Percentiles rank a stretch among this genome's conserved stretches.
These are phyloP conservation scores for Acrocephalus kingi DNA, from an alignment of 2,113 vertebrate species.

Conservation along the genomic window DNA sequence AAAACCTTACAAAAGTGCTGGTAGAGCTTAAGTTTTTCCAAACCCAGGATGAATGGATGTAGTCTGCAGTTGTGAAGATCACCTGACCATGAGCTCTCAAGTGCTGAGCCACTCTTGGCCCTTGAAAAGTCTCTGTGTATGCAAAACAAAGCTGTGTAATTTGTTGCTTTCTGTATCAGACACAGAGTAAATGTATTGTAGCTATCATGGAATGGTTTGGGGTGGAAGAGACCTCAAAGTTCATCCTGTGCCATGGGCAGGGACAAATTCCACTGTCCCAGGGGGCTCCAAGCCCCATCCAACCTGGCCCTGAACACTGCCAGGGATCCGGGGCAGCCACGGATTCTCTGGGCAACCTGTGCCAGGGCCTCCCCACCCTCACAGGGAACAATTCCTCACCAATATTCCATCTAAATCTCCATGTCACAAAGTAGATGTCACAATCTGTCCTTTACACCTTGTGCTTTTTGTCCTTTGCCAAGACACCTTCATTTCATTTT, in stretches of 20 bases:
- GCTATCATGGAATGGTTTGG: background rate
- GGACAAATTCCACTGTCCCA: fast-evolving
- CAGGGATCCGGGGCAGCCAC: background rate
- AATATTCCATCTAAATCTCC: background rate
- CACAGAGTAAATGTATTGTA: background rate
- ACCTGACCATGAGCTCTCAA: background rate
- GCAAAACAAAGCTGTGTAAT: background rate
- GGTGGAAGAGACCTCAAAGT: background rate
- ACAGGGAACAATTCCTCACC: fast-evolving
- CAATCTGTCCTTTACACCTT: background rate
- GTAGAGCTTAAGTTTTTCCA: background rate
- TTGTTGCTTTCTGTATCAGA: background rate
- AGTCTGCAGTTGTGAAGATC: background rate
- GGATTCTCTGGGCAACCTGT: background rate
- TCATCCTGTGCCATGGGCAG: background rate
- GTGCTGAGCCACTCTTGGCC: background rate
- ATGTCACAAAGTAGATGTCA: background rate
- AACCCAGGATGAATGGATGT: background rate
- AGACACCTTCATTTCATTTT: background rate
- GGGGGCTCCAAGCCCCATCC: fast-evolving
- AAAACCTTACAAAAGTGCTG: background rate
- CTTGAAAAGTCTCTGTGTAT: background rate
- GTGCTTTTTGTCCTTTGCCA: background rate
- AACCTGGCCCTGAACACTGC: fast-evolving
- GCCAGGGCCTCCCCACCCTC: background rate